Evolutionary conservation across 2,888 invertebrate genomes (phyloP).

Genomic region (Cyclophora punctaria): DNA sequence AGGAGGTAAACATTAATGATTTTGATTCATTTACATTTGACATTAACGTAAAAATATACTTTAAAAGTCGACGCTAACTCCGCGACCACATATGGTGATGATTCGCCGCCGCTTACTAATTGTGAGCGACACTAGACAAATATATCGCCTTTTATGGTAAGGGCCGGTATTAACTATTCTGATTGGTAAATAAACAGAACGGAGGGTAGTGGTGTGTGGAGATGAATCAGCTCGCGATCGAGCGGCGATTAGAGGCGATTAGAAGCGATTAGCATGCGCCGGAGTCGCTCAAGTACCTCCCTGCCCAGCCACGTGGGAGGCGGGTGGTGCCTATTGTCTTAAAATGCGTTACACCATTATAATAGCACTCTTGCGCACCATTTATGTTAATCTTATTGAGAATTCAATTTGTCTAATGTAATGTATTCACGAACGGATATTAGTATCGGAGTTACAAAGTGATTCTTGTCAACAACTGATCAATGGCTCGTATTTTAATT

Average conservation of each 20-base stretch:
- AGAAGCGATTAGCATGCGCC: constrained; percentile 67
- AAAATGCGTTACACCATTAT: constrained; percentile 65
- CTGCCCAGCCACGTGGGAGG: constrained; percentile 56
- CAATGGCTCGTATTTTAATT: constrained; percentile 21
- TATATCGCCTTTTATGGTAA: constrained; percentile 69
- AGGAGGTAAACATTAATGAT: constrained; percentile 65
- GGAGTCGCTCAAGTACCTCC: constrained; percentile 36
- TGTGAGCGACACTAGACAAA: constrained; percentile 68
- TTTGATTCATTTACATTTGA: constrained; percentile 58
- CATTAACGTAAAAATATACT: constrained; percentile 60
- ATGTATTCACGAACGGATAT: constrained; percentile 58
- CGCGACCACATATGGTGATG: constrained; percentile 64
- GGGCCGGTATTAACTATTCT: constrained; percentile 56
- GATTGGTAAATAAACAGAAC: constrained; percentile 70
- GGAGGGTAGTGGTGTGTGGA: constrained; percentile 46
- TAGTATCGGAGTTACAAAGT: constrained; percentile 43
- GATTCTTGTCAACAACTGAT: constrained; percentile 46
- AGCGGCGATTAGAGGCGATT: constrained; percentile 68
- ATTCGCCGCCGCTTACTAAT: constrained; percentile 66
- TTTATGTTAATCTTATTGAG: constrained; percentile 68
- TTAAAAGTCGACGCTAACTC: constrained; percentile 54
- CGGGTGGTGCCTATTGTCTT: constrained; percentile 69
- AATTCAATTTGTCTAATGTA: constrained; percentile 68
- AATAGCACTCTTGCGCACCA: constrained; percentile 67
- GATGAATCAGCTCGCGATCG: constrained; percentile 71